Evolutionary conservation across 2,113 vertebrate genomes (phyloP), one percentile per base, ranked within the genome.

Genomic region (Petromus typicus): DNA sequence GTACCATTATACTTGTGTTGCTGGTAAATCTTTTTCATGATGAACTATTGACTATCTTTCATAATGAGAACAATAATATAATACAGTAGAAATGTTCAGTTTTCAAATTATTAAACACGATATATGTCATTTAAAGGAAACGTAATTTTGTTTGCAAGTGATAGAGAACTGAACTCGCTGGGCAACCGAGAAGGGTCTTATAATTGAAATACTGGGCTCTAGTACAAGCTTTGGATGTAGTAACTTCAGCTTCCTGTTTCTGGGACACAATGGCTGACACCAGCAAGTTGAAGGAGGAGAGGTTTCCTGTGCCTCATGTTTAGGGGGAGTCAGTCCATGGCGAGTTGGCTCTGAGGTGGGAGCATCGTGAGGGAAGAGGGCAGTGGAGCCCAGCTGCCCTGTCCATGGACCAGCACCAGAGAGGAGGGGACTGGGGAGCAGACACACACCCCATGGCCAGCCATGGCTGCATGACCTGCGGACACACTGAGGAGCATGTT

Each of bases 1-100:
- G 6, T 89, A 67, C 32, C 32, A 40, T 86, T 95, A 76, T 82
- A 75, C 57, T 71, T 79, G 54, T 83, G 82, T 85, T 56, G 6
- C 73, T 96, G 61, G 18, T 17, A 93, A 81, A 85, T 85, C 18
- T 89, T 91, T 81, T 76, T 69, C 75, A 61, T 91, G 51, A 82
- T 78, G 59, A 78, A 48, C 51, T 89, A 57, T 86, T 89, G 40
- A 59, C 93, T 43, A 79, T 92, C 1, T 86, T 51, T 79, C 80
- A 43, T 88, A 87, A 61, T 64, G n/a, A 75, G 22, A 59, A 18
- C 63, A 14, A 59, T 37, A 54, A 81, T 95, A 61, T 2, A 95
- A 76, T 85, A 18, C 10, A 78, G 25, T 78, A 66, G 48, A 81
- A 69, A 67, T 75, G 7, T 88, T 76, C 22, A 85, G 5, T 5